Evolutionary conservation across 1,140 invertebrate species (phyloP).

Genomic region (Tribolium castaneum): DNA sequence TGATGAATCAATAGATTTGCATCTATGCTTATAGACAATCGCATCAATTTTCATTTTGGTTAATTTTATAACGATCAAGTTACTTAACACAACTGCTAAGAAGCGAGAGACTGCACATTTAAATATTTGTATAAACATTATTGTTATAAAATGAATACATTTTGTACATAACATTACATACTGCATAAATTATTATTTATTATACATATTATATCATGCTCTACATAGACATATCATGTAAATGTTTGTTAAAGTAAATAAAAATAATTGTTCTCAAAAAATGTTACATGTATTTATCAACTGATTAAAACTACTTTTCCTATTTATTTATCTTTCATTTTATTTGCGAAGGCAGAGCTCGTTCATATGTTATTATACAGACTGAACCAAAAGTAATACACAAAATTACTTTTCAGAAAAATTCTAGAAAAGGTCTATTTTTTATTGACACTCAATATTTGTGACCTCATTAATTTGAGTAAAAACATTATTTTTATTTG

Average conservation of each 20-base stretch:
- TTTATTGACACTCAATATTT: too few species aligned
- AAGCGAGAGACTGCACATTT: constrained; percentile 44
- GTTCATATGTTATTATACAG: too few species aligned
- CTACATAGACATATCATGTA: constrained; percentile 57
- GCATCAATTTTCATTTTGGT: constrained; percentile 26
- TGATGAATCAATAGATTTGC: background rate
- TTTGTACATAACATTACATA: constrained; percentile 28
- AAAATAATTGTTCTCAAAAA: constrained; percentile 55
- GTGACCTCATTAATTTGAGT: too few species aligned
- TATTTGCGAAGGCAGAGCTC: too few species aligned
- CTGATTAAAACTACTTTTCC: constrained; percentile 21
- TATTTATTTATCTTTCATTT: background rate
- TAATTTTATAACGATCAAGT: constrained; percentile 11
- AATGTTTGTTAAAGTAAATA: constrained; percentile 58
- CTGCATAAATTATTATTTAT: constrained; percentile 32
- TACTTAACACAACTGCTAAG: constrained; percentile 32
- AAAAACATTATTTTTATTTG: too few species aligned
- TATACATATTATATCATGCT: constrained; percentile 42
- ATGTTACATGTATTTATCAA: constrained; percentile 16
- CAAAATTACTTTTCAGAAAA: too few species aligned
- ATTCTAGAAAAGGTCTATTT: too few species aligned
- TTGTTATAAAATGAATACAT: constrained; percentile 32
- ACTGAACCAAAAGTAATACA: too few species aligned
- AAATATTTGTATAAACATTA: constrained; percentile 44
- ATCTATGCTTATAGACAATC: constrained; percentile 43